Percentiles rank a stretch among this genome's conserved stretches.
phyloP scores from a whole-genome alignment of 2,113 vertebrate genomes.

The Ariopsis seemanni region DNA sequence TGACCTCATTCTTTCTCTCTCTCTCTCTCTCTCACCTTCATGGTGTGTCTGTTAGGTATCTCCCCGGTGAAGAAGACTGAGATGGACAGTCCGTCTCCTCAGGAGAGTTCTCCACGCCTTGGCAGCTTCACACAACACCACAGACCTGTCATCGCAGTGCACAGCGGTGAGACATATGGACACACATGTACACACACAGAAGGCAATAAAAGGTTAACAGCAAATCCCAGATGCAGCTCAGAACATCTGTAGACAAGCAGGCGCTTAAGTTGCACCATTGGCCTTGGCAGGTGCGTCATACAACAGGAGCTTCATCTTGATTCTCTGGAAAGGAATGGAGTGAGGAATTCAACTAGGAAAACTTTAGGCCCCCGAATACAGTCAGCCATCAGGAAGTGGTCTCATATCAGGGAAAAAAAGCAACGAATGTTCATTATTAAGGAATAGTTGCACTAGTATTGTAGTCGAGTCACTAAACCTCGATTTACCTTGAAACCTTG shows the following conservation, averaged over 20 bases:
- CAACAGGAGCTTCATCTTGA: not conserved
- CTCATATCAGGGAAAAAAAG: not conserved
- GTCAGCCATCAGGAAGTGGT: not conserved
- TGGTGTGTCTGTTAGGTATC: conserved; percentile 73
- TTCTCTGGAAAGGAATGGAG: not conserved
- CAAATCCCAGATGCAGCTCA: not conserved
- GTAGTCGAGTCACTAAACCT: no score
- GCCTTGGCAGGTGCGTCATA: not conserved
- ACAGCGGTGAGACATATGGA: conserved; percentile 83
- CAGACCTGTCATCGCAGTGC: conserved; percentile 95
- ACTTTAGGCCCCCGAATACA: not conserved
- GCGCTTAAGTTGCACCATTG: not conserved
- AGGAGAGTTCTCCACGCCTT: conserved; percentile 90
- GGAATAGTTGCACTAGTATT: not conserved
- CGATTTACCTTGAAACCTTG: no score
- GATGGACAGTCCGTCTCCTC: conserved; percentile 93
- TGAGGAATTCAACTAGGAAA: not conserved
- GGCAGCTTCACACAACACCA: conserved; percentile 96
- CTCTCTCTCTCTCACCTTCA: conserved; percentile 8
- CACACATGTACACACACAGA: conserved; percentile 22
- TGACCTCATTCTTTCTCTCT: conserved; percentile 24
- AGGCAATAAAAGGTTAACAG: not conserved
- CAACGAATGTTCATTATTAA: not conserved
- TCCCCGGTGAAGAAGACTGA: conserved; percentile 96
- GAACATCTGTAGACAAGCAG: not conserved